Conservation (phyloP, 2,113 vertebrate species). For the Procavia capensis region DNA sequence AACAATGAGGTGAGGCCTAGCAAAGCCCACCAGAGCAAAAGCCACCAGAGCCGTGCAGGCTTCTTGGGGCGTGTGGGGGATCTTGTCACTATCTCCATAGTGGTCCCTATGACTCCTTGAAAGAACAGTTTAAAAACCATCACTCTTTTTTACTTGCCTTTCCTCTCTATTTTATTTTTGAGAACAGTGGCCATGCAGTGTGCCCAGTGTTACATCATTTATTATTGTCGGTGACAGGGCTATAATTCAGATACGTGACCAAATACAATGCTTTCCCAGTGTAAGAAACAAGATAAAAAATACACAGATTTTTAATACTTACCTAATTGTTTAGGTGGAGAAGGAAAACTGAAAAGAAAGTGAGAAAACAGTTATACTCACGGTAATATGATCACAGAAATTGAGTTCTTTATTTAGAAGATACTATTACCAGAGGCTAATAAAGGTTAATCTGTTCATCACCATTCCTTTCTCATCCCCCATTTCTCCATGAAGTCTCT, state of each 20-base stretch:
- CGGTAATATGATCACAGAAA: constrained; percentile 38
- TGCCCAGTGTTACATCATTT: neutral
- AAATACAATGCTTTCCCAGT: neutral
- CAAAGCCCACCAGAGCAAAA: neutral
- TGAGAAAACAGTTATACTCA: constrained; percentile 73
- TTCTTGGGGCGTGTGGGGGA: too few relatives aligned
- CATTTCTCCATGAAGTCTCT: constrained; percentile 24
- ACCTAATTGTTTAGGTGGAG: constrained; percentile 82
- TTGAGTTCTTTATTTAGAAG: constrained; percentile 31
- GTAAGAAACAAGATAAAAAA: constrained; percentile 13
- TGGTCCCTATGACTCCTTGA: neutral
- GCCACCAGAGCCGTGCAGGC: too few relatives aligned
- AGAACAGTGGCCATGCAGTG: neutral
- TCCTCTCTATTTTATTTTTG: neutral
- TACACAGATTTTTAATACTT: constrained; percentile 71
- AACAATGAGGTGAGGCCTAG: neutral
- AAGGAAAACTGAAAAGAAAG: constrained; percentile 68
- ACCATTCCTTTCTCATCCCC: constrained; percentile 67
- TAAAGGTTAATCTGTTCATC: neutral
- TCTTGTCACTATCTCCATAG: neutral
- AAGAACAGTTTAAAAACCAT: neutral
- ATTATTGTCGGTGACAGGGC: neutral
- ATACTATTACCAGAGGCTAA: neutral
- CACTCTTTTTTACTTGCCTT: neutral
- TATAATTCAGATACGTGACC: neutral